Percentiles rank a stretch among this genome's conserved stretches.
phyloP scores from a whole-genome alignment of 2,888 invertebrate genomes.

The Tetheella fluctuosa region DNA sequence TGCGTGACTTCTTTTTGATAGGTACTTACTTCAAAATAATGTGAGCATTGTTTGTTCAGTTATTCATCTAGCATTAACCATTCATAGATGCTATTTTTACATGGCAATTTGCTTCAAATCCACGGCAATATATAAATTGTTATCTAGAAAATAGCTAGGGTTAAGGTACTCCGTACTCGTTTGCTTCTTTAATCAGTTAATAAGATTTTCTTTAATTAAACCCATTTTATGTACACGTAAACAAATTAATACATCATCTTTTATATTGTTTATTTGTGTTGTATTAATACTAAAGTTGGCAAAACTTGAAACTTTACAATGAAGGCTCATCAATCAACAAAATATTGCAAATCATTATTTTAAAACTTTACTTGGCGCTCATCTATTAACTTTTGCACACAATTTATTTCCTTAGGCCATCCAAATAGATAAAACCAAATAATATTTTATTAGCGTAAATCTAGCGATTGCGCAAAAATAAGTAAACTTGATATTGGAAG shows the following conservation, averaged over 20 bases:
- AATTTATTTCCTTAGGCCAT: slow-evolving; percentile 10
- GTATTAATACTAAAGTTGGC: neutral
- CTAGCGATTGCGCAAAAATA: too few relatives aligned
- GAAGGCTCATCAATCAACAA: slow-evolving; percentile 45
- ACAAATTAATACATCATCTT: neutral
- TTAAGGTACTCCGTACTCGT: neutral
- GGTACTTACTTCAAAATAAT: slow-evolving; percentile 1
- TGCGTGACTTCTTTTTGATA: neutral
- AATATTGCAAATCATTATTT: slow-evolving; percentile 55
- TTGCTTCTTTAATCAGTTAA: slow-evolving; percentile 4
- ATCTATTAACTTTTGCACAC: slow-evolving; percentile 26
- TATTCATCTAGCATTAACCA: slow-evolving; percentile 4
- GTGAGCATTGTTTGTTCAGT: neutral
- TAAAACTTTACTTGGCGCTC: slow-evolving; percentile 41
- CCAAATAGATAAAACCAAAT: slow-evolving; percentile 1
- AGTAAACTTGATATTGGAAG: too few relatives aligned
- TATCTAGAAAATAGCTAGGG: slow-evolving; percentile 8
- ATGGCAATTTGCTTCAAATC: slow-evolving; percentile 2
- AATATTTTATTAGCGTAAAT: neutral
- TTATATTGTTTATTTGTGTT: neutral
- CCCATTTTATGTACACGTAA: neutral
- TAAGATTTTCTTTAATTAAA: slow-evolving; percentile 1
- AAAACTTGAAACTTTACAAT: slow-evolving; percentile 28
- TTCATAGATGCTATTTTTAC: slow-evolving; percentile 12
- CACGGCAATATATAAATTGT: slow-evolving; percentile 2